Evolutionary conservation across 2,888 invertebrate species (phyloP).

Genomic region (Callyntrura sp.): DNA sequence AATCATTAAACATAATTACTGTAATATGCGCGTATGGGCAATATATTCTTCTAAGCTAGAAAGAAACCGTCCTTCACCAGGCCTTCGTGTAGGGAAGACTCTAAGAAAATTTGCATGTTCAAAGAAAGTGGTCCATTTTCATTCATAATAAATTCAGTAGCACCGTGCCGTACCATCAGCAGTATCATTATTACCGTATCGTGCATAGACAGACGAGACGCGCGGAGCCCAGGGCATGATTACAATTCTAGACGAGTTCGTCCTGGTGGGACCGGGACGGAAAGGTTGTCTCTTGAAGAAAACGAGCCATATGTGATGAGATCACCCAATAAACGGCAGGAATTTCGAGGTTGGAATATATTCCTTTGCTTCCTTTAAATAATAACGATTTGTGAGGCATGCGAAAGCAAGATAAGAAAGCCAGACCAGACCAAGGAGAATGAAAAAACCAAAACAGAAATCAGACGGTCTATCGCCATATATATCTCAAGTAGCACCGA

Average conservation of each 20-base stretch:
- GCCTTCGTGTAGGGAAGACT: not conserved
- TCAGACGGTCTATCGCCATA: not conserved
- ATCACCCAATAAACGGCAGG: slow-evolving; percentile 56
- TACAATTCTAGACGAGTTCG: slow-evolving; percentile 49
- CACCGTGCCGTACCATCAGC: not conserved
- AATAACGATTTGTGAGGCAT: not conserved
- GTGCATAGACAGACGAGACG: not conserved
- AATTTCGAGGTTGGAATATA: slow-evolving; percentile 56
- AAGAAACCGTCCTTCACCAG: no score
- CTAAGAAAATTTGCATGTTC: slow-evolving; percentile 58
- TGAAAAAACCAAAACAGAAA: not conserved
- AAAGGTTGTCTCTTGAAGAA: not conserved
- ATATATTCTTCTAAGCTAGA: not conserved
- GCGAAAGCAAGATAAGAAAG: not conserved
- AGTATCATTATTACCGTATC: not conserved
- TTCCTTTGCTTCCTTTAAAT: not conserved
- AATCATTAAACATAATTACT: slow-evolving; percentile 5
- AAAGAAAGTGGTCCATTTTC: slow-evolving; percentile 21
- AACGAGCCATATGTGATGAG: slow-evolving; percentile 39
- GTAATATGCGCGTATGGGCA: not conserved
- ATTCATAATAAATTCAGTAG: slow-evolving; percentile 59
- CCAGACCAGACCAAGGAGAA: not conserved
- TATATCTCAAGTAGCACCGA: not conserved
- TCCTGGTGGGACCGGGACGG: no score
- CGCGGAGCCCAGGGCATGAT: slow-evolving; percentile 46